These are phyloP conservation scores for Caenorhabditis macrosperma DNA, from an alignment of 2,888 invertebrate species.

Conservation along the genomic window DNA sequence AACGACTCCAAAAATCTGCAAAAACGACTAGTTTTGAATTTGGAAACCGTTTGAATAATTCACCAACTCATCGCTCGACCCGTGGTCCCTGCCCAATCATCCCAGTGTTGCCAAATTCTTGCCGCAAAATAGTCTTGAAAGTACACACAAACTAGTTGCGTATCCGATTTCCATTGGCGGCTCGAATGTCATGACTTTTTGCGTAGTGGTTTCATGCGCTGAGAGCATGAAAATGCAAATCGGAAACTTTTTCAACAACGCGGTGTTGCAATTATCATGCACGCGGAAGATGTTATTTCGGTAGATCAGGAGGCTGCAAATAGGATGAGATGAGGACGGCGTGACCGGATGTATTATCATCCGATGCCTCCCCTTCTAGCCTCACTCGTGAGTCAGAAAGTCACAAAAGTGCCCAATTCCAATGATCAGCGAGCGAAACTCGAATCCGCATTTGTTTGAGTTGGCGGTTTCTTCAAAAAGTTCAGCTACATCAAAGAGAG, in stretches of 20 bases:
- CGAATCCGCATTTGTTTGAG: neutral
- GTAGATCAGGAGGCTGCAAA: neutral
- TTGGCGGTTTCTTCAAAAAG: neutral
- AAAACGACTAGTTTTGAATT: neutral
- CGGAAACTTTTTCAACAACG: constrained; percentile 27
- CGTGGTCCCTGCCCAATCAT: constrained; percentile 8
- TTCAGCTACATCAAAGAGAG: neutral
- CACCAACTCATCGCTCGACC: neutral
- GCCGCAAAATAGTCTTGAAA: constrained; percentile 22
- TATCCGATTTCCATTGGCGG: constrained; percentile 44
- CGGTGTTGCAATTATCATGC: constrained; percentile 1
- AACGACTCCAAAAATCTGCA: constrained; percentile 2
- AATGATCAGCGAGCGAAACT: constrained; percentile 7
- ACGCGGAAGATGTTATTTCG: constrained; percentile 17
- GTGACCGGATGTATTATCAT: constrained; percentile 9
- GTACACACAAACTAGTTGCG: constrained; percentile 53
- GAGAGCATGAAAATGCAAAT: constrained; percentile 18
- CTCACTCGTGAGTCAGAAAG: neutral
- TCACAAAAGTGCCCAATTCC: neutral
- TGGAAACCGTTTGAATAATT: constrained; percentile 3
- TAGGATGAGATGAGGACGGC: neutral
- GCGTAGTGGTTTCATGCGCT: constrained; percentile 11
- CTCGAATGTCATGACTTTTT: constrained; percentile 54
- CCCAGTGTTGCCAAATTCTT: constrained; percentile 31
- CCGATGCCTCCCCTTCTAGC: neutral